Percentiles rank a stretch among this genome's conserved stretches.
phyloP scores from a whole-genome alignment of 2,113 vertebrate species.

The Pelecanoides urinatrix region DNA sequence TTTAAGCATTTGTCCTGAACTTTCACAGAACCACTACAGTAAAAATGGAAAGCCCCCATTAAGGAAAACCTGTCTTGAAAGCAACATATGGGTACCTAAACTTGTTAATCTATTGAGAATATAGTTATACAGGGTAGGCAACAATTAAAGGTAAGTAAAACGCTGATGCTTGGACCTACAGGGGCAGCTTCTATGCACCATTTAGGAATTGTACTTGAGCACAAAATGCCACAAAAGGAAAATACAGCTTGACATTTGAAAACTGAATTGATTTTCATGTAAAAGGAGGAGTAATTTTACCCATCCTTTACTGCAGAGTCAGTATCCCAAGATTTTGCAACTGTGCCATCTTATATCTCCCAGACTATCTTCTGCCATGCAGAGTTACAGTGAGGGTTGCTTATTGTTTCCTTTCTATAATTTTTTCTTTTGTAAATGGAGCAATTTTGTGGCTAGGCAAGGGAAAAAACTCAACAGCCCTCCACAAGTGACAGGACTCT shows the following conservation, averaged over 20 bases:
- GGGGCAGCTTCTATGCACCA: neutral
- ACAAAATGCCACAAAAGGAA: constrained; percentile 2
- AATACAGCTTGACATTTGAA: neutral
- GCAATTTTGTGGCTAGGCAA: neutral
- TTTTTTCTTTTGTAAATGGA: neutral
- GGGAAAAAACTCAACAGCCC: neutral
- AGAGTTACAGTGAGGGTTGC: neutral
- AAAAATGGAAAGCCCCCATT: neutral
- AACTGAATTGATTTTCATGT: neutral
- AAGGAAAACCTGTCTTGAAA: neutral
- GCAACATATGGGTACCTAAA: neutral
- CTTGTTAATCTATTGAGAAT: neutral
- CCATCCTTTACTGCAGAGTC: neutral
- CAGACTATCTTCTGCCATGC: neutral
- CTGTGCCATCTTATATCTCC: neutral
- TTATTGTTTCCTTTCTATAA: neutral
- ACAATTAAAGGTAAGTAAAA: neutral
- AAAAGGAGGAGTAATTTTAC: neutral
- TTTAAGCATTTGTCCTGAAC: neutral
- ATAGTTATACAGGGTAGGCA: neutral
- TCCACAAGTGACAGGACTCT: neutral
- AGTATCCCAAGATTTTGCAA: neutral
- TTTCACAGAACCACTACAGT: neutral
- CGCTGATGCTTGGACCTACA: neutral
- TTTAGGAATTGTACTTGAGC: neutral